These are phyloP conservation scores for Genyomyrus donnyi DNA, from an alignment of 2,113 vertebrate species.

Conservation along the genomic window DNA sequence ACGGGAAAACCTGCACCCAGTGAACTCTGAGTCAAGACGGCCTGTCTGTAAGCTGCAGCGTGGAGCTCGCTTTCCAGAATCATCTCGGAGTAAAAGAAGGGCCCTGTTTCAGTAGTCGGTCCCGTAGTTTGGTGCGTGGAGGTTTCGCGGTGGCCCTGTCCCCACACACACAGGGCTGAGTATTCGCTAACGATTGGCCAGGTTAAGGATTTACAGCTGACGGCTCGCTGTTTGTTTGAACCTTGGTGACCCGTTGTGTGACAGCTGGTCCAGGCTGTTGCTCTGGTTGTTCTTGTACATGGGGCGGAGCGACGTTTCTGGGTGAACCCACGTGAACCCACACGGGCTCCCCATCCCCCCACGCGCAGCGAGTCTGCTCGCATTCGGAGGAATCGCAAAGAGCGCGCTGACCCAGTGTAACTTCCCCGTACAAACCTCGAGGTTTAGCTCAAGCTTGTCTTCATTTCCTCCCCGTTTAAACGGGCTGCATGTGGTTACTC, in stretches of 20 bases:
- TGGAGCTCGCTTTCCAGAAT: not conserved
- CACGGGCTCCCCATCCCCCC: not conserved
- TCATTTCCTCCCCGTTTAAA: not conserved
- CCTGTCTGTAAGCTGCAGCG: not conserved
- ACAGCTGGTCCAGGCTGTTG: constrained; percentile 17
- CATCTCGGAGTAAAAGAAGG: not conserved
- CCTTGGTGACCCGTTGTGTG: not conserved
- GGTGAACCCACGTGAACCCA: not conserved
- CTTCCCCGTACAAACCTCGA: not conserved
- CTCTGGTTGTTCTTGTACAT: not conserved
- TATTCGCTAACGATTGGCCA: not conserved
- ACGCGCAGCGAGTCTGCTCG: not conserved
- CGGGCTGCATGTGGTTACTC: not conserved
- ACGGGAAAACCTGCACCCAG: not conserved
- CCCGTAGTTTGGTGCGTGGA: not conserved
- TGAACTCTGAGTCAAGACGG: not conserved
- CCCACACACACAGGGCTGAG: too few relatives aligned
- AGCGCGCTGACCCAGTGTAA: not conserved
- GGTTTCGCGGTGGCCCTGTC: not conserved
- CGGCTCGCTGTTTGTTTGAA: not conserved
- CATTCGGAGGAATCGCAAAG: not conserved
- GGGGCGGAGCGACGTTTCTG: not conserved
- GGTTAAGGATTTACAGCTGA: not conserved
- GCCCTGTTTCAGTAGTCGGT: not conserved
- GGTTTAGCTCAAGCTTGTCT: not conserved